phyloP scores from a whole-genome alignment of 2,888 invertebrate species.

The Diaphora mendica region DNA sequence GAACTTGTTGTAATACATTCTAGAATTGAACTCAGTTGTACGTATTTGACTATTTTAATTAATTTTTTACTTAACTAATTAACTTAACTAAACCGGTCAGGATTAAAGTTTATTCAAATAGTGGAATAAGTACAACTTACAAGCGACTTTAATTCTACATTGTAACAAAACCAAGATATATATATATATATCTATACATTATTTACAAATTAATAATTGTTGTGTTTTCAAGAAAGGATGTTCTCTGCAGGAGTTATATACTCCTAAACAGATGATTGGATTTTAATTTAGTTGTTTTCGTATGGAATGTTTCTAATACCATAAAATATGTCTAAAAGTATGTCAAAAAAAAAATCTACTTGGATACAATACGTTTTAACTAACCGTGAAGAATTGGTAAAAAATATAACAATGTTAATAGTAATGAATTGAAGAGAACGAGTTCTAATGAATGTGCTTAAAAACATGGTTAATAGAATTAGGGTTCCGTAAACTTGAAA shows the following conservation, averaged over 20 bases:
- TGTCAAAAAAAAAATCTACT: background rate
- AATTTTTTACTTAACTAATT: too few species aligned
- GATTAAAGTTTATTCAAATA: too few species aligned
- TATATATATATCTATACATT: too few species aligned
- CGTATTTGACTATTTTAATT: too few species aligned
- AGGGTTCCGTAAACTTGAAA: conserved; percentile 46
- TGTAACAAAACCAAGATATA: too few species aligned
- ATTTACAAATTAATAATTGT: too few species aligned
- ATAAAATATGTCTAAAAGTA: background rate
- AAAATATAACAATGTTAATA: conserved; percentile 55
- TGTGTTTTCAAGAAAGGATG: background rate
- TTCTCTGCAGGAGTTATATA: background rate
- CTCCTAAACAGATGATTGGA: background rate
- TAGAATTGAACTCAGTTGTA: too few species aligned
- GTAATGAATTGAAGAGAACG: conserved; percentile 61
- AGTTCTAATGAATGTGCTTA: conserved; percentile 65
- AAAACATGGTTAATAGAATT: conserved; percentile 54
- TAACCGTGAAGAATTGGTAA: conserved; percentile 58
- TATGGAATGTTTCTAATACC: background rate
- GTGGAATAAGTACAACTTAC: too few species aligned
- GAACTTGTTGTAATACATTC: too few species aligned
- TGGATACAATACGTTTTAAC: conserved; percentile 46
- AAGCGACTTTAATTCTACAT: too few species aligned
- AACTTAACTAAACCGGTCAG: too few species aligned
- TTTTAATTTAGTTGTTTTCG: background rate